A percentile compares a stretch with the other conserved stretches of the same genome.
phyloP scores from a whole-genome alignment of 53 echinoderm and acorn worm species.

The Luidia sarsii region DNA sequence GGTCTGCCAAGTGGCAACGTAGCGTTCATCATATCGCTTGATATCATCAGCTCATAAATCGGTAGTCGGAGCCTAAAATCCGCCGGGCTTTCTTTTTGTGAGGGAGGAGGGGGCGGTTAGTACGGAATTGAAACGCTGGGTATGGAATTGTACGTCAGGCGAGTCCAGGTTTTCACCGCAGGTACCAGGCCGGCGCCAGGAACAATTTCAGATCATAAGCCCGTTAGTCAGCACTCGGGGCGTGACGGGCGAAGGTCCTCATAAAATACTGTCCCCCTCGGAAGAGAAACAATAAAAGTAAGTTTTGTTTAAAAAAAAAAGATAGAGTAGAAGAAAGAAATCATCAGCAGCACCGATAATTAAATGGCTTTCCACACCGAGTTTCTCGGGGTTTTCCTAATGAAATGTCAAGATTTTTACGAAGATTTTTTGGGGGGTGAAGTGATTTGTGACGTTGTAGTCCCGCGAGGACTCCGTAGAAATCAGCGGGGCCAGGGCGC shows the following conservation, averaged over 20 bases:
- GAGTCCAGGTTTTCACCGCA: slow-evolving; percentile 22
- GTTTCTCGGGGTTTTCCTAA: slow-evolving; percentile 21
- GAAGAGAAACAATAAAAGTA: too few relatives aligned
- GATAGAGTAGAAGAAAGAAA: too few relatives aligned
- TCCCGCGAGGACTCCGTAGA: neutral
- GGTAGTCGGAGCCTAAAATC: slow-evolving; percentile 2
- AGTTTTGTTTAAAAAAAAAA: too few relatives aligned
- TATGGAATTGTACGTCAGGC: too few relatives aligned
- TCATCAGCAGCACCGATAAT: slow-evolving; percentile 19
- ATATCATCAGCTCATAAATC: slow-evolving; percentile 32
- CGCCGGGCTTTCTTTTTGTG: neutral
- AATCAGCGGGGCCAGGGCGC: neutral
- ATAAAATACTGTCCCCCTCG: slow-evolving; percentile 9
- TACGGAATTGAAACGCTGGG: too few relatives aligned
- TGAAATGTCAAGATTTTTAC: slow-evolving; percentile 18
- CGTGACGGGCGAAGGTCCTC: slow-evolving; percentile 30
- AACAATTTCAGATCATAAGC: slow-evolving; percentile 7
- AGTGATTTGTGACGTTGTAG: slow-evolving; percentile 3
- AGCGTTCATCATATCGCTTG: neutral
- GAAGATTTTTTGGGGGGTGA: neutral
- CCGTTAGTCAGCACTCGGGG: slow-evolving; percentile 29
- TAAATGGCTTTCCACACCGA: slow-evolving; percentile 43
- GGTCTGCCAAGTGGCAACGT: neutral
- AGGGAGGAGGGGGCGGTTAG: too few relatives aligned
- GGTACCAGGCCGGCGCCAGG: slow-evolving; percentile 39